Percentiles rank a stretch among this genome's conserved stretches.
phyloP scores from a whole-genome alignment of 2,113 vertebrate species.

The Upupa epops region DNA sequence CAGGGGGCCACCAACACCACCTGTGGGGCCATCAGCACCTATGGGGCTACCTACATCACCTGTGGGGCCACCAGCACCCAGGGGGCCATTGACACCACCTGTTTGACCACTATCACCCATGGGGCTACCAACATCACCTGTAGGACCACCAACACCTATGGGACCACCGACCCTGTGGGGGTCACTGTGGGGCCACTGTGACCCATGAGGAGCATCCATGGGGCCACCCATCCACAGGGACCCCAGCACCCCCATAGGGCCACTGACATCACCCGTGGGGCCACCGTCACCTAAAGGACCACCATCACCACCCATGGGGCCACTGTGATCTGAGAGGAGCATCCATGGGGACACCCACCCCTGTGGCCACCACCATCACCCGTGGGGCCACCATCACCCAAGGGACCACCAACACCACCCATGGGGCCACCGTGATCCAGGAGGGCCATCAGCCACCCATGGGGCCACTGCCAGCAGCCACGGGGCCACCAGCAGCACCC shows the following conservation, averaged over 20 bases:
- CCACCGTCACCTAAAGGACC: background rate
- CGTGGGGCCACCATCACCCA: no score
- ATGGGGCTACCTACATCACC: fast-evolving
- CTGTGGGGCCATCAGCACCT: background rate
- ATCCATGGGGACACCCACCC: background rate
- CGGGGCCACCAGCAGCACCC: no score
- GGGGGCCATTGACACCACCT: background rate
- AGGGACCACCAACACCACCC: background rate
- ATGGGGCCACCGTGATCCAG: background rate
- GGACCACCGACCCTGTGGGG: background rate
- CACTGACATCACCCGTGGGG: background rate
- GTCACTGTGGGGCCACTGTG: fast-evolving
- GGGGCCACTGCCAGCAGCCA: background rate
- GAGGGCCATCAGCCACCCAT: no score
- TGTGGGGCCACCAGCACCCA: fast-evolving
- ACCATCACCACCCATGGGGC: background rate
- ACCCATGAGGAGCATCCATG: no score
- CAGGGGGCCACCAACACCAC: no score
- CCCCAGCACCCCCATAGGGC: background rate
- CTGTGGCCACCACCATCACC: background rate
- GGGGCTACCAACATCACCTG: background rate
- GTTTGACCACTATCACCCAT: fast-evolving
- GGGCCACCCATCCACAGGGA: no score
- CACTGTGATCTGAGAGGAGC: background rate
- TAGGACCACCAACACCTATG: background rate